Evolutionary conservation across 2,888 invertebrate species (phyloP).

Genomic region (Acanthosepion esculentum): DNA sequence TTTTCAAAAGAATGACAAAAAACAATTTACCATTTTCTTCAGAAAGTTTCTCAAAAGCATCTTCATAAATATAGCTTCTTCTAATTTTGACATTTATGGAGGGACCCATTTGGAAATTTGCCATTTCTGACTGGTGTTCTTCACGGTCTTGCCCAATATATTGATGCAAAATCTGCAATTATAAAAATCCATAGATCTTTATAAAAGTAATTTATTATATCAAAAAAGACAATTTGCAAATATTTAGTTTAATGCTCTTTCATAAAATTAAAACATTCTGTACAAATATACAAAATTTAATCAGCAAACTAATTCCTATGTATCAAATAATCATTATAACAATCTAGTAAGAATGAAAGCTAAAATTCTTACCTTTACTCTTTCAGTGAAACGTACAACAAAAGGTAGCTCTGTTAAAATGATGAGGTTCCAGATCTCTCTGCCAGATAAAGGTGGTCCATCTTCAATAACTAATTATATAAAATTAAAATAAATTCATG

Average conservation of each 20-base stretch:
- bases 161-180: conserved; percentile 75
- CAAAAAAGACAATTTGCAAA: too few relatives aligned
- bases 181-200: neutral
- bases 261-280: too few relatives aligned
- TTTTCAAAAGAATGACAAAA: too few relatives aligned
- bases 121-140: conserved; percentile 84
- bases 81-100: conserved; percentile 70
- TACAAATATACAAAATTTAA: too few relatives aligned
- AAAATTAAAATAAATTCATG: neutral
- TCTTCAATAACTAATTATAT: conserved; percentile 79
- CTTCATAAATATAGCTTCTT: conserved; percentile 96
- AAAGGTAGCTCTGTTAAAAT: conserved; percentile 95
- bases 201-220: too few relatives aligned
- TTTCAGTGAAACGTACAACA: conserved; percentile 90
- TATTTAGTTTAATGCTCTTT: too few relatives aligned
- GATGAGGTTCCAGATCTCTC: conserved; percentile 89
- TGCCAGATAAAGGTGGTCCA: conserved; percentile 88
- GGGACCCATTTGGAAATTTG: conserved; percentile 83
- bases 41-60: conserved; percentile 94
- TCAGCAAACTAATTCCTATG: too few relatives aligned
- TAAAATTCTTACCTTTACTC: conserved; percentile 83
- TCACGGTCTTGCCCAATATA: conserved; percentile 79
- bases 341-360: conserved; percentile 74
- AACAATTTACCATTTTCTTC: conserved; percentile 84
- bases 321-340: neutral